Conservation (phyloP, 2,797 vertebrate genomes). For the Morus bassanus region DNA sequence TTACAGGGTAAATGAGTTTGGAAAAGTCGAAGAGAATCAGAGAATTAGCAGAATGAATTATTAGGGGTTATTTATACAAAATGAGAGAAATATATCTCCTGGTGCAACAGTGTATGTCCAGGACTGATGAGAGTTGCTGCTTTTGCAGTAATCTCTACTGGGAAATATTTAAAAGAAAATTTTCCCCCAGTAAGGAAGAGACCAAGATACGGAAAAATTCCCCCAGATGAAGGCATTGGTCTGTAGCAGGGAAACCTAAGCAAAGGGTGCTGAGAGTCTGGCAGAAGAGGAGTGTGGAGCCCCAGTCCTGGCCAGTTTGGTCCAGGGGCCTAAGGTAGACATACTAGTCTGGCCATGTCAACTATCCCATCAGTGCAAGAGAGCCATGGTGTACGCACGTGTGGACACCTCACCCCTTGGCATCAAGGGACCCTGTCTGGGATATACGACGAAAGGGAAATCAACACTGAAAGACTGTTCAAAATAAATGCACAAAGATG, state of each 20-base stretch:
- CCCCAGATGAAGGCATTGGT: background rate
- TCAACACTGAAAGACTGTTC: background rate
- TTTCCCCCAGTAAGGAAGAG: background rate
- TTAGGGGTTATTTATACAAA: background rate
- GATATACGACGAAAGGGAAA: background rate
- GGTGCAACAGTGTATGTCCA: background rate
- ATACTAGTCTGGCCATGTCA: background rate
- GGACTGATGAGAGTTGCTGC: background rate
- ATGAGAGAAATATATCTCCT: background rate
- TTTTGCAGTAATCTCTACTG: background rate
- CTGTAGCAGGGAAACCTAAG: background rate
- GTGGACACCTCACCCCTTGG: background rate
- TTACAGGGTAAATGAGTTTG: background rate
- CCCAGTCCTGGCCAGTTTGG: background rate
- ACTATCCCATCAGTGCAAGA: background rate
- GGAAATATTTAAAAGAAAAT: background rate
- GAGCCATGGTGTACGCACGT: background rate
- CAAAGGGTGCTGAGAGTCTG: background rate
- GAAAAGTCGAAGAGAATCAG: background rate
- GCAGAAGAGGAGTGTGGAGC: background rate
- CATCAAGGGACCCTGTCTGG: background rate
- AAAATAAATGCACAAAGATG: background rate
- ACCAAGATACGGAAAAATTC: background rate
- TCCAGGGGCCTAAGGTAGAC: background rate
- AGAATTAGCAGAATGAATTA: background rate